These are phyloP conservation scores for Alitta virens DNA, from an alignment of 2,888 invertebrate genomes.

Conservation along the genomic window DNA sequence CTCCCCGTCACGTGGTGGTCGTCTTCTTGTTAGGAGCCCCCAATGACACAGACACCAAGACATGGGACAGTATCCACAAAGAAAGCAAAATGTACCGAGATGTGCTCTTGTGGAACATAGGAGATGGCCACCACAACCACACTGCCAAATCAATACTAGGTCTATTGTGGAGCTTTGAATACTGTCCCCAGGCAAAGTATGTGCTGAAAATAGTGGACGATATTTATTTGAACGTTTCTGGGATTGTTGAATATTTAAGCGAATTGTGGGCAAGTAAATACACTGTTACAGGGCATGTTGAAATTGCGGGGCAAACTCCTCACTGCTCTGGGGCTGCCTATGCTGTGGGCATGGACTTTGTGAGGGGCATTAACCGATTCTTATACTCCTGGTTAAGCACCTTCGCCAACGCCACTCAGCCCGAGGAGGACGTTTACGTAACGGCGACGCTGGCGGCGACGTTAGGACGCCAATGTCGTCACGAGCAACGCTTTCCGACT, in stretches of 20 bases:
- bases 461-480: constrained; percentile 1
- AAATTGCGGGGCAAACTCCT: no score
- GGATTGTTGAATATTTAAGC: background rate
- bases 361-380: no score
- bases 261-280: background rate
- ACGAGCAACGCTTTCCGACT: constrained; percentile 8
- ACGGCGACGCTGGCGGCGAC: constrained; percentile 7
- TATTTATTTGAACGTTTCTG: constrained; percentile 10
- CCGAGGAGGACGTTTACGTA: constrained; percentile 13
- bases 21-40: constrained; percentile 7
- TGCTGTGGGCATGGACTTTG: no score
- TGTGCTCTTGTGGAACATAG: constrained; percentile 1
- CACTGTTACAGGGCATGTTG: no score
- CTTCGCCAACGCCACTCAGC: background rate
- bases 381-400: no score
- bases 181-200: constrained; percentile 12
- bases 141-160: constrained; percentile 9
- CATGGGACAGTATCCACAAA: constrained; percentile 1
- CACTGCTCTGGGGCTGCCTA: no score
- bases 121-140: constrained; percentile 12
- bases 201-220: constrained; percentile 13
- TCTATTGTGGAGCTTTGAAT: background rate
- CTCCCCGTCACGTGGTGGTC: background rate
- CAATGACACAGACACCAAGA: background rate
- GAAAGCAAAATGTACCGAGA: constrained; percentile 6